Conservation (phyloP, 2,113 vertebrate species). For the Alaudala cheleensis region DNA sequence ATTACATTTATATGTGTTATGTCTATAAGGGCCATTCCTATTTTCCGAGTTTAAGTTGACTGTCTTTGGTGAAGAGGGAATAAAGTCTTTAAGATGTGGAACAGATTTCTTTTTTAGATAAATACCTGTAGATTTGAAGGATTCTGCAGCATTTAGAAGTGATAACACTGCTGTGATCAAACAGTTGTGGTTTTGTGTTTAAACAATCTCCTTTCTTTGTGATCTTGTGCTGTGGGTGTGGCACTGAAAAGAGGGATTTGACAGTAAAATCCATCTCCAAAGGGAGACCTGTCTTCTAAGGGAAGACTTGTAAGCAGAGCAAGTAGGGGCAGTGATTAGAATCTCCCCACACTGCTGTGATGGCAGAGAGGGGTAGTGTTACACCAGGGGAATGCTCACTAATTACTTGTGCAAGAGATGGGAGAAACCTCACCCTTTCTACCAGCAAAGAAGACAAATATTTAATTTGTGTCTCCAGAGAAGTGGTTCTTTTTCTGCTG, state of each 20-base stretch:
- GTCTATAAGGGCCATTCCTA: background rate
- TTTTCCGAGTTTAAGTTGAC: background rate
- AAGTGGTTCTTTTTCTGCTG: background rate
- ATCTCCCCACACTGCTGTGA: slow-evolving; percentile 32
- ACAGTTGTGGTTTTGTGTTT: slow-evolving; percentile 50
- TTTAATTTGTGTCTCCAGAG: slow-evolving; percentile 42
- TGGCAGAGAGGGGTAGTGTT: slow-evolving; percentile 27
- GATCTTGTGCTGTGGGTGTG: slow-evolving; percentile 46
- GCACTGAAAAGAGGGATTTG: slow-evolving; percentile 63
- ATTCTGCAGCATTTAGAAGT: background rate
- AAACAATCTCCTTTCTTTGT: slow-evolving; percentile 51
- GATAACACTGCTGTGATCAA: slow-evolving; percentile 56
- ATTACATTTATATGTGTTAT: background rate
- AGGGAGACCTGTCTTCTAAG: slow-evolving; percentile 28
- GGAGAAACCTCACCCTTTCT: slow-evolving; percentile 58
- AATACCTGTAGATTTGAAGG: slow-evolving; percentile 7
- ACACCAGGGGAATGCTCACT: background rate
- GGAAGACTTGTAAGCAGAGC: slow-evolving; percentile 32
- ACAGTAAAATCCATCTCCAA: slow-evolving; percentile 31
- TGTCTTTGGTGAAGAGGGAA: background rate
- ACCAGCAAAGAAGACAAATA: slow-evolving; percentile 41
- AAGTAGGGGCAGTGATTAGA: slow-evolving; percentile 53
- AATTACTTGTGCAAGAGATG: slow-evolving; percentile 39
- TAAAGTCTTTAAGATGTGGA: background rate
- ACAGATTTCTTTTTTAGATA: background rate